A percentile compares a stretch with the other conserved stretches of the same genome.
Evolutionary conservation across 1,140 invertebrate genomes (phyloP).

Genomic region (Aplysia californica): DNA sequence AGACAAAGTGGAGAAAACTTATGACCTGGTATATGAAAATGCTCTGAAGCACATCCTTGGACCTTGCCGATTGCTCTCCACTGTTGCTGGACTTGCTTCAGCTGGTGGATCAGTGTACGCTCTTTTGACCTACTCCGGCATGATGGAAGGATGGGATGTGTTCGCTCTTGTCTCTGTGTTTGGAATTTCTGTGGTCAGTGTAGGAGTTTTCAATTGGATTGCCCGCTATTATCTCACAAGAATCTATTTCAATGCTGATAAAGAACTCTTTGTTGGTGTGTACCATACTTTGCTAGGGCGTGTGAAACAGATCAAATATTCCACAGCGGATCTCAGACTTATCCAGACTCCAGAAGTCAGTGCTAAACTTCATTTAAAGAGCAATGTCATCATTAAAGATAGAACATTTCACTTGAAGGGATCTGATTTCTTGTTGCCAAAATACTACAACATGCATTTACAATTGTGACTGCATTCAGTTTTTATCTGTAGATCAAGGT

Average conservation of each 20-base stretch:
- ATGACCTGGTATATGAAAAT: slow-evolving; percentile 5
- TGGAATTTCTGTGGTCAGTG: neutral
- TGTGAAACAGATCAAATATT: neutral
- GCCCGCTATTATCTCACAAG: neutral
- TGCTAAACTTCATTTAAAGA: neutral
- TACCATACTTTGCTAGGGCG: neutral
- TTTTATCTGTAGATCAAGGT: no score
- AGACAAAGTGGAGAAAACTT: neutral
- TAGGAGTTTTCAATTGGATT: neutral
- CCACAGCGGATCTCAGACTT: neutral
- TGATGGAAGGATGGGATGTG: neutral
- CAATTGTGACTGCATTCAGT: no score
- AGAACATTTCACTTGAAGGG: neutral
- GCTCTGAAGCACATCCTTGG: neutral
- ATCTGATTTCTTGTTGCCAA: slow-evolving; percentile 9
- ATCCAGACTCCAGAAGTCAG: neutral
- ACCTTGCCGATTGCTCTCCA: neutral
- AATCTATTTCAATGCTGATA: slow-evolving; percentile 11
- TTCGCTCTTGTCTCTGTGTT: neutral
- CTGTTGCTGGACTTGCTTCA: neutral
- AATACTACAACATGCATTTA: slow-evolving; percentile 13
- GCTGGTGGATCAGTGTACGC: neutral
- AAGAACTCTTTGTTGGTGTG: neutral
- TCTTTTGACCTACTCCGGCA: neutral
- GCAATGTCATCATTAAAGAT: neutral